Evolutionary conservation across 2,888 invertebrate species (phyloP).

Genomic region (Chirona hameri): DNA sequence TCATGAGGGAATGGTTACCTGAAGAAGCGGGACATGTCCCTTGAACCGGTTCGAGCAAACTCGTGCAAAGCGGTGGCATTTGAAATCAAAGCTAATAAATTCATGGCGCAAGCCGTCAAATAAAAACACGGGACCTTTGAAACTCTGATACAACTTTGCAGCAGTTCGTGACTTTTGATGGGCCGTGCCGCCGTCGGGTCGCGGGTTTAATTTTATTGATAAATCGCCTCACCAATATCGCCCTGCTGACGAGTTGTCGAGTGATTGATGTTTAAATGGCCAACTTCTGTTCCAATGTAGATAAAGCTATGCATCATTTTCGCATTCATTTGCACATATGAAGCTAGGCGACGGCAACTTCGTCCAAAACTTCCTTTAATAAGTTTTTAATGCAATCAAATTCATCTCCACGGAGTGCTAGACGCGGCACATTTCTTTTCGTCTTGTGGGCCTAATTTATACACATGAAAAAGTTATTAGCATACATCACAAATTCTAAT

Average conservation of each 20-base stretch:
- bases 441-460: background rate
- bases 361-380: background rate
- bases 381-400: slow-evolving; percentile 8
- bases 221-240: background rate
- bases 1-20: no score
- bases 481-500: slow-evolving; percentile 30
- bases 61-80: no score
- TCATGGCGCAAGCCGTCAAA: no score
- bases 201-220: background rate
- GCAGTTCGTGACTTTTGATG: no score
- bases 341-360: background rate
- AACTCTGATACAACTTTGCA: no score
- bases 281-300: background rate
- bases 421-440: slow-evolving; percentile 2
- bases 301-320: background rate
- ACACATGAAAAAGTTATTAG: slow-evolving; percentile 30
- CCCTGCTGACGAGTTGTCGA: background rate
- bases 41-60: no score
- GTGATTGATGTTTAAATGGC: background rate
- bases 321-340: background rate
- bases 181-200: no score
- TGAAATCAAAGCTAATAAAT: no score
- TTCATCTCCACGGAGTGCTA: background rate
- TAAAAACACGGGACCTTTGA: no score
- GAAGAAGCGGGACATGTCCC: no score